phyloP scores from a whole-genome alignment of 2,888 invertebrate species.

The Ormyrus rosae region DNA sequence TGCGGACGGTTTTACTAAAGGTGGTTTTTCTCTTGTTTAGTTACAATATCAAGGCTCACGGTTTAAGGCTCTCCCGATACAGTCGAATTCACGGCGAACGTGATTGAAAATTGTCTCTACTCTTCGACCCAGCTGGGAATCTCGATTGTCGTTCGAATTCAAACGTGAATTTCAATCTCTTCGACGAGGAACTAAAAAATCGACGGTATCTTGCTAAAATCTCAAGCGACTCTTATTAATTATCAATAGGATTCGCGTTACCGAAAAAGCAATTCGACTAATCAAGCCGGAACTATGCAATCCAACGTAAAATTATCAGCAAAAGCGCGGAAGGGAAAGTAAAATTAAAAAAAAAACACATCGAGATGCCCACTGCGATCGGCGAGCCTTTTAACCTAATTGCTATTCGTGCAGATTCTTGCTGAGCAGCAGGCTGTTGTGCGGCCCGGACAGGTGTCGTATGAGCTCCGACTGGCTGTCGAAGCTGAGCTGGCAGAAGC shows the following conservation, averaged over 20 bases:
- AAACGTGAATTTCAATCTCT: too few relatives aligned
- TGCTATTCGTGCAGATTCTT: conserved; percentile 87
- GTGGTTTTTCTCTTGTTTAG: conserved; percentile 40
- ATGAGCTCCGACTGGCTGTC: conserved; percentile 92
- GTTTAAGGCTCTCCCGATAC: conserved; percentile 40
- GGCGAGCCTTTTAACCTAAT: conserved; percentile 32
- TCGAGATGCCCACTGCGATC: conserved; percentile 24
- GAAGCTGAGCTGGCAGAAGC: conserved; percentile 91
- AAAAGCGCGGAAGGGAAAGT: too few relatives aligned
- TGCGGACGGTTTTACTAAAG: conserved; percentile 45
- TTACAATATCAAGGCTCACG: conserved; percentile 16
- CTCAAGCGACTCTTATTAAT: too few relatives aligned
- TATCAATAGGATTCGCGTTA: too few relatives aligned
- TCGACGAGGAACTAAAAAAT: too few relatives aligned
- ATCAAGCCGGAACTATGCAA: too few relatives aligned
- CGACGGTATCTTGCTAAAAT: too few relatives aligned
- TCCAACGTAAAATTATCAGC: too few relatives aligned
- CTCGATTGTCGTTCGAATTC: conserved; percentile 22
- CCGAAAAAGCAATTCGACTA: too few relatives aligned
- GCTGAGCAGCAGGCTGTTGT: conserved; percentile 90
- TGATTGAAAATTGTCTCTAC: not conserved
- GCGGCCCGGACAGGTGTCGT: conserved; percentile 90
- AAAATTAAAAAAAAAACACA: not conserved
- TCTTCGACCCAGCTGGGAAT: not conserved
- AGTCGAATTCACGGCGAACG: conserved; percentile 1